Evolutionary conservation across 23 tunicate species (phyloP).

Genomic region (Halocynthia roretzi): DNA sequence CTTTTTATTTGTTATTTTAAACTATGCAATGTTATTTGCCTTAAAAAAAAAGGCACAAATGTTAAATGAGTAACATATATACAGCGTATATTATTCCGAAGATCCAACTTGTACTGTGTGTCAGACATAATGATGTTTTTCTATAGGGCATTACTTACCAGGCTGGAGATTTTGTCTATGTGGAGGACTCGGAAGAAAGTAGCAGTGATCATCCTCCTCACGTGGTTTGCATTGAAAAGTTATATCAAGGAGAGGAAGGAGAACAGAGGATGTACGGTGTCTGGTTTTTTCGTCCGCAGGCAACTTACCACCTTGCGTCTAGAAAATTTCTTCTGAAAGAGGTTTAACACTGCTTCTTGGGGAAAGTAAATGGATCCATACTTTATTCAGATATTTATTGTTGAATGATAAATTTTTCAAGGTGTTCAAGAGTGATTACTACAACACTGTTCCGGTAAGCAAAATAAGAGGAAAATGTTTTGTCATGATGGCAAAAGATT

Average conservation of each 20-base stretch:
- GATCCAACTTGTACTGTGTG: neutral
- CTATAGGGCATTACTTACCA: slow-evolving; percentile 62
- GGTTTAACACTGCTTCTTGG: slow-evolving; percentile 17
- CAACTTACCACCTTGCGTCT: slow-evolving; percentile 46
- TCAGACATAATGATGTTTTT: neutral
- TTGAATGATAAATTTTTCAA: slow-evolving; percentile 23
- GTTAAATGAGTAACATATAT: no score
- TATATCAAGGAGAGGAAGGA: slow-evolving; percentile 68
- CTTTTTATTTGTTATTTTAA: neutral
- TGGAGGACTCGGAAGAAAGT: slow-evolving; percentile 46
- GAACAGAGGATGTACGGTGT: slow-evolving; percentile 70
- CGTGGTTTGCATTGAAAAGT: slow-evolving; percentile 70
- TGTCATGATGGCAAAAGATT: slow-evolving; percentile 77
- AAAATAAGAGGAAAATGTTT: slow-evolving; percentile 64
- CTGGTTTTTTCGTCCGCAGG: slow-evolving; percentile 76
- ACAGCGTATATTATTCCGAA: no score
- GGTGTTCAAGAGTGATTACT: slow-evolving; percentile 91
- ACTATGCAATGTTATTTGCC: no score
- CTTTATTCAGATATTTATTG: neutral
- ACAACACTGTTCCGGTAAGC: slow-evolving; percentile 68
- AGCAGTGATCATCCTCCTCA: slow-evolving; percentile 26
- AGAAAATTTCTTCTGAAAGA: slow-evolving; percentile 76
- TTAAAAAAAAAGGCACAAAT: no score
- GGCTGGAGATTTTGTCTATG: slow-evolving; percentile 78
- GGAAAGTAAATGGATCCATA: neutral